Percentiles rank a stretch among this genome's conserved stretches.
Conservation (phyloP, 2,113 vertebrate species). For the Prietella phreatophila region DNA sequence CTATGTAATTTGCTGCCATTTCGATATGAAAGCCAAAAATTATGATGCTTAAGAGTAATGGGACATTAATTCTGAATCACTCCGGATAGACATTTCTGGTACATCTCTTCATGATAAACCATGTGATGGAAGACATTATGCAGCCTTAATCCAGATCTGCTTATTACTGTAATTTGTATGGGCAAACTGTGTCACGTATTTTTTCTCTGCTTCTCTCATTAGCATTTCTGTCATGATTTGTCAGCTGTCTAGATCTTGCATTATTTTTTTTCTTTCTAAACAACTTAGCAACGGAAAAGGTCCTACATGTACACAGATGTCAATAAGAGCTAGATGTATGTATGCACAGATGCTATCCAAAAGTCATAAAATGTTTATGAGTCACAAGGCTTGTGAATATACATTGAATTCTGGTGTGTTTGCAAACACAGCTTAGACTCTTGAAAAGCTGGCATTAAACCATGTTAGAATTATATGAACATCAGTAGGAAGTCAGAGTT, state of each 20-base stretch:
- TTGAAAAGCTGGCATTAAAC: not conserved
- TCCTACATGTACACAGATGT: conserved; percentile 20
- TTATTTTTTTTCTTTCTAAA: conserved; percentile 51
- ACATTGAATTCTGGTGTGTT: not conserved
- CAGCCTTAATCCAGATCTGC: conserved; percentile 70
- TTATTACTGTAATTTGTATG: conserved; percentile 74
- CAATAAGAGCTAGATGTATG: conserved; percentile 9
- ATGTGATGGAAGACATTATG: conserved; percentile 66
- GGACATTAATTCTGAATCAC: conserved; percentile 73
- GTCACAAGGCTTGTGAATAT: not conserved
- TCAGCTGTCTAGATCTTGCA: conserved; percentile 60
- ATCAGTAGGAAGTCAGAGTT: not conserved
- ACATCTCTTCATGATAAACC: conserved; percentile 63
- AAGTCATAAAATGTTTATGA: conserved; percentile 3
- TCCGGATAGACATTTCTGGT: conserved; percentile 67
- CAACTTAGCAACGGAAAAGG: conserved; percentile 26
- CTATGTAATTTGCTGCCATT: conserved; percentile 72
- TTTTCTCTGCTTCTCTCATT: conserved; percentile 71
- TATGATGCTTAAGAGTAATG: conserved; percentile 70
- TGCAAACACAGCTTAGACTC: not conserved
- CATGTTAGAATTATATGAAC: not conserved
- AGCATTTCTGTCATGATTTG: conserved; percentile 64
- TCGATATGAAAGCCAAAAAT: conserved; percentile 72
- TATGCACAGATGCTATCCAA: conserved; percentile 7
- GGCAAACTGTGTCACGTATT: conserved; percentile 65